Evolutionary conservation across 2,797 vertebrate genomes (phyloP).

Genomic region (Sebastes jordani): DNA sequence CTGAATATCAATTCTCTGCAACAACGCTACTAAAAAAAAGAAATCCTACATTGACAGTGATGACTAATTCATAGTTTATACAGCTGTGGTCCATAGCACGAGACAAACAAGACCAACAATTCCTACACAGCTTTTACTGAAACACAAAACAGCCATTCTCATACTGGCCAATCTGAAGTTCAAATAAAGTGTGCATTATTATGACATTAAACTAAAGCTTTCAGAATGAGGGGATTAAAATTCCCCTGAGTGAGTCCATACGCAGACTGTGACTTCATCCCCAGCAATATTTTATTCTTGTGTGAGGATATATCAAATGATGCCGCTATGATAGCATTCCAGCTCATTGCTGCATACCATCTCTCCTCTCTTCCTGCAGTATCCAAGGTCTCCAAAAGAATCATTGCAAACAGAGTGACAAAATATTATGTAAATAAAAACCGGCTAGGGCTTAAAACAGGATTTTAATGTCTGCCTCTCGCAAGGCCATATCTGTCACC

Average conservation of each 20-base stretch:
- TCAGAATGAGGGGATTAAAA: constrained; percentile 56
- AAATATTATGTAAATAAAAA: constrained; percentile 2
- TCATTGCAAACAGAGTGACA: not conserved
- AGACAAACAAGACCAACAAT: not conserved
- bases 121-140: constrained; percentile 18
- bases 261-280: constrained; percentile 21
- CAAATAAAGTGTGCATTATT: constrained; percentile 36
- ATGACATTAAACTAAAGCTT: constrained; percentile 48
- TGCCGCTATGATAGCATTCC: not conserved
- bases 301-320: constrained; percentile 19
- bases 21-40: not conserved
- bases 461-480: not conserved
- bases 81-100: not conserved
- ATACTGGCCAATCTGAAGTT: constrained; percentile 13
- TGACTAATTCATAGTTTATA: not conserved
- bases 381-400: constrained; percentile 9
- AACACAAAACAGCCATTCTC: constrained; percentile 10
- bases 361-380: not conserved
- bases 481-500: not conserved
- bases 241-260: constrained; percentile 38
- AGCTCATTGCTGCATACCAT: not conserved
- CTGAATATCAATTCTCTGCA: not conserved
- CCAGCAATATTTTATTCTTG: constrained; percentile 22
- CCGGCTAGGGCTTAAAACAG: not conserved
- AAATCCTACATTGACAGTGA: too few species aligned